These are phyloP conservation scores for Oncorhynchus mykiss DNA, from an alignment of 2,113 vertebrate genomes.

Conservation along the genomic window DNA sequence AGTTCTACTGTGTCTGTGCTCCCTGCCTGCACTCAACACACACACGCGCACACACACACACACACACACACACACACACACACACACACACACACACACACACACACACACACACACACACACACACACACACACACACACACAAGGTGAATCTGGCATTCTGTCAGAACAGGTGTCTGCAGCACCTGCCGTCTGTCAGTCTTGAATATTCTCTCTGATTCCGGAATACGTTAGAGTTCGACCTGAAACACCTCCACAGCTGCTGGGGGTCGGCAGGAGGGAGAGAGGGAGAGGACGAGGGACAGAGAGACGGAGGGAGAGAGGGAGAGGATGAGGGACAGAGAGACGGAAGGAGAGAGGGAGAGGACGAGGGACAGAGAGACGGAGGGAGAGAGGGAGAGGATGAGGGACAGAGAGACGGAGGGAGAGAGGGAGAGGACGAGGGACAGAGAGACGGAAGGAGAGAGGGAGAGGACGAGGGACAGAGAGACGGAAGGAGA, in stretches of 20 bases:
- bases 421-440: too few relatives aligned
- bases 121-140: too few relatives aligned
- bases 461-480: not conserved
- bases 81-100: not conserved
- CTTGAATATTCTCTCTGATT: constrained; percentile 34
- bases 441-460: too few relatives aligned
- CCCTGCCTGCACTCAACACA: too few relatives aligned
- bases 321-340: not conserved
- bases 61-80: not conserved
- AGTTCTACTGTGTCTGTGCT: too few relatives aligned
- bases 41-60: too few relatives aligned
- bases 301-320: not conserved
- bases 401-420: not conserved
- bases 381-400: too few relatives aligned
- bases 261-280: not conserved
- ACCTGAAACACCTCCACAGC: not conserved
- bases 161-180: constrained; percentile 28
- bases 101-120: not conserved
- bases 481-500: too few relatives aligned
- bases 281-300: not conserved
- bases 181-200: constrained; percentile 32
- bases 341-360: not conserved
- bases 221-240: constrained; percentile 12
- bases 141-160: constrained; percentile 18
- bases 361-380: not conserved